Base-by-base conservation (phyloP, 1,140 invertebrate species). In the Drosophila subpulchrella region DNA sequence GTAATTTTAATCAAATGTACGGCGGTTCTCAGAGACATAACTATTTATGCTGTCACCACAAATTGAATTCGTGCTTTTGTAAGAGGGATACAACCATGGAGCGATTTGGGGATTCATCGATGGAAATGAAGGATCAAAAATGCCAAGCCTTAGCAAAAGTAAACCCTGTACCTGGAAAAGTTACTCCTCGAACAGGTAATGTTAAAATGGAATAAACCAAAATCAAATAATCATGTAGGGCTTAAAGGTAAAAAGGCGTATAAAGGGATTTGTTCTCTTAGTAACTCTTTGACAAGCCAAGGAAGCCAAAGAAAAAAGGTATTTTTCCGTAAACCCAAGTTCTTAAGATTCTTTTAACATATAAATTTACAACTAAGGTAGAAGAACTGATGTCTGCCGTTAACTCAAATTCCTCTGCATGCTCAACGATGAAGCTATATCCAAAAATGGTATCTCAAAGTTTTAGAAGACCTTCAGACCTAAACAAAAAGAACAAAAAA, bases 1-100 rank as follows among this genome's bases (percentile, higher is more conserved):
- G 76, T 88, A 88, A 88, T 83, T 86, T 76, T 4, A 78, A 82
- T 79, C 62, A 53, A 67, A 56, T 68, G 60, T 57, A 20, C 36
- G 42, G n/a, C 15, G 48, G 30, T 36, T 8, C 12, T 32, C 32
- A n/a, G 6, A 54, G 20, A 42, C 10, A 5, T 41, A 58, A 41
- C 6, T 30, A 44, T 24, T 12, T 17, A 34, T 66, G 56, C 39
- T 61, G 32, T 13, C 39, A 15, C 3, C 32, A 30, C 6, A 59
- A 32, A 38, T 36, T 53, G 13, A 34, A 48, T 3, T 30, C 44
- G 13, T 34, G 58, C 30, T 4, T 20, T 44, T 15, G 11, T 47
- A 6, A 12, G 3, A 38, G 4, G 4, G 13, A 41, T 5, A 55
- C 7, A 38, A n/a, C 32, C 32, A 20, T 27, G 24, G 12, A n/a